A percentile compares a stretch with the other conserved stretches of the same genome.
phyloP scores from a whole-genome alignment of 2,888 invertebrate species.

The Morpho achilles region DNA sequence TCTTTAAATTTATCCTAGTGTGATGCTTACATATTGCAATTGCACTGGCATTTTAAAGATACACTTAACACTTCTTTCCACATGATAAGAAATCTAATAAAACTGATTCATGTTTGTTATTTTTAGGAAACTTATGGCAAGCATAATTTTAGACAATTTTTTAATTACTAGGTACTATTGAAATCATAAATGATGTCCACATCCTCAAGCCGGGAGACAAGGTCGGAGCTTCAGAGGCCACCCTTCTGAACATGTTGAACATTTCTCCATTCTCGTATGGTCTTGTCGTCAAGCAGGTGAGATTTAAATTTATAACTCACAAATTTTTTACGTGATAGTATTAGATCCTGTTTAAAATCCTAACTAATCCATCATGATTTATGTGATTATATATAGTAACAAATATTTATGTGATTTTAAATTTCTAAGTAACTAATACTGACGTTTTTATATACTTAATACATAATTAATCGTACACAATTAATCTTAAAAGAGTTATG shows the following conservation, averaged over 20 bases:
- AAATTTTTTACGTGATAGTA: too few relatives aligned
- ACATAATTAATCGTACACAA: too few relatives aligned
- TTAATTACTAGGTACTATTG: slow-evolving; percentile 87
- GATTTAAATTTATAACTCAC: slow-evolving; percentile 16
- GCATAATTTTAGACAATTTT: neutral
- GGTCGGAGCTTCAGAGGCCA: slow-evolving; percentile 99
- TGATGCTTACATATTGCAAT: slow-evolving; percentile 28
- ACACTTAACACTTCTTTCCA: slow-evolving; percentile 29
- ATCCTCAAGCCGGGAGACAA: slow-evolving; percentile 97
- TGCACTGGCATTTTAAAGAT: slow-evolving; percentile 49
- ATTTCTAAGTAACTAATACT: too few relatives aligned
- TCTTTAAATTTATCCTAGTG: slow-evolving; percentile 52
- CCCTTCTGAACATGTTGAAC: slow-evolving; percentile 99
- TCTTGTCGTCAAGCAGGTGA: slow-evolving; percentile 91
- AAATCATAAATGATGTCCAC: slow-evolving; percentile 98
- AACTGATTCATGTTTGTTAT: too few relatives aligned
- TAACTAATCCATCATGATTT: too few relatives aligned
- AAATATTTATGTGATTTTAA: too few relatives aligned
- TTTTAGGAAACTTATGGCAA: too few relatives aligned
- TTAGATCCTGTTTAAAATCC: too few relatives aligned
- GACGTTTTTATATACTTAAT: too few relatives aligned
- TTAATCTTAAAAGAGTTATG: too few relatives aligned
- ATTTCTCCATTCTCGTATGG: slow-evolving; percentile 99
- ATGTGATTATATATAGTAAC: too few relatives aligned
- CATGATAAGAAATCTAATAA: too few relatives aligned